Evolutionary conservation across 2,888 invertebrate species (phyloP), one percentile per base, ranked within the genome.

Genomic region (Lasiommata megera): DNA sequence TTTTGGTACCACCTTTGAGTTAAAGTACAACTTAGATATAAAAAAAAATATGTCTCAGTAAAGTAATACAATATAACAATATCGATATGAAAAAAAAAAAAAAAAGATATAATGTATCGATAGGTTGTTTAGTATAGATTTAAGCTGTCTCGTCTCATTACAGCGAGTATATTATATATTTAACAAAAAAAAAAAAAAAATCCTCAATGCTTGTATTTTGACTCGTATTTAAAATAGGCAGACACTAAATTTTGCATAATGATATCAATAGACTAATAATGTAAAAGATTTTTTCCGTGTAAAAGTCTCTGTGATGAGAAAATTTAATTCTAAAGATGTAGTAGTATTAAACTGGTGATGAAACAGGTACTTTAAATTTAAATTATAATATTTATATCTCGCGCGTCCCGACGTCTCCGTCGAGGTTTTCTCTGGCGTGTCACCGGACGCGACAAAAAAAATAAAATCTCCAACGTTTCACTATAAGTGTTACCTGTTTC

Each of bases 1-100:
- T 84, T 86, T 87, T 79, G 86, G 86, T 88, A 88, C 88, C 88
- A 88, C 88, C 88, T 88, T 88, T 89, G 83, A 84, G 82, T 88
- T 88, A 88, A 88, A 89, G 89, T 89, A 88, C 89, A 89, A 89
- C 78, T 79, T 88, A 88, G 88, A 80, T 87, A 76, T 82, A 77
- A 77, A 80, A 37, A 52, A 80, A 80, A 76, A 75, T 76, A 80
- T 81, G 80, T 83, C 82, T 82, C 86, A 82, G 83, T 82, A 80
- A 81, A 80, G 78, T 84, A 82, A 82, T 78, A 80, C 81, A 75
- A 51, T 52, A 12, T 83, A 80, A 82, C 77, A 71, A 82, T 85
- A 85, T 88, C 84, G 81, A 79, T 73, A 78, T 80, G 11, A 77
- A 74, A 72, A 74, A 74, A 87, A 74, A 74, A 86, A 84, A 82